Evolutionary conservation across 1,140 invertebrate species (phyloP), one percentile per base, ranked within the genome.

Genomic region (Acromyrmex echinatior): DNA sequence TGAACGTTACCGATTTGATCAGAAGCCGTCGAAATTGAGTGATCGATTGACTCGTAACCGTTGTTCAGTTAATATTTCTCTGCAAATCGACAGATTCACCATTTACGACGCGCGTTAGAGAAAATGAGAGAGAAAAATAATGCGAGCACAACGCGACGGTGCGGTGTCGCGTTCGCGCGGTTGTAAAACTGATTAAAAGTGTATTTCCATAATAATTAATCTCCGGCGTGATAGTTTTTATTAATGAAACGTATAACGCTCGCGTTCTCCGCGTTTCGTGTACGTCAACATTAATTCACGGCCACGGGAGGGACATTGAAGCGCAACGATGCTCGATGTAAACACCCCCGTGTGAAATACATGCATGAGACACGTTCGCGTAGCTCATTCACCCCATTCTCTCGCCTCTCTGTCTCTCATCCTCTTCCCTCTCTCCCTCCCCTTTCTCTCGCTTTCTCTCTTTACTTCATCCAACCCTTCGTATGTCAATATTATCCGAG

Each of bases 161-260:
- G 45, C 10, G 39, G 1, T 45, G 45, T 16, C 62, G 77, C 35
- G 60, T 58, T 71, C 66, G 68, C 56, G 39, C 25, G 35, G 25
- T n/a, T 25, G 21, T 84, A 76, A 76, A 84, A 84, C 56, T 76
- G 60, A 84, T 84, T 84, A 84, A 84, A 82, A 63, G 45, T 74
- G 45, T 49, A 84, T 84, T 84, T 84, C 58, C 80, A 84, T 84
- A 84, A 84, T 84, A 84, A 84, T 84, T 84, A 84, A 74, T 84
- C 80, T 84, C 45, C 18, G 28, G n/a, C 45, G 39, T 84, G 80
- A 84, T 84, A 63, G 58, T 63, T 84, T 84, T 84, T 76, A 84
- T 84, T 84, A 84, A 84, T 84, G 80, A 74, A 76, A 84, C 70
- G 70, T 76, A 62, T 31, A 45, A 60, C 18, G 56, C 1, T 12